Percentiles rank a stretch among this genome's conserved stretches.
Conservation (phyloP, 2,797 vertebrate genomes). For the Hoplostethus mediterraneus region DNA sequence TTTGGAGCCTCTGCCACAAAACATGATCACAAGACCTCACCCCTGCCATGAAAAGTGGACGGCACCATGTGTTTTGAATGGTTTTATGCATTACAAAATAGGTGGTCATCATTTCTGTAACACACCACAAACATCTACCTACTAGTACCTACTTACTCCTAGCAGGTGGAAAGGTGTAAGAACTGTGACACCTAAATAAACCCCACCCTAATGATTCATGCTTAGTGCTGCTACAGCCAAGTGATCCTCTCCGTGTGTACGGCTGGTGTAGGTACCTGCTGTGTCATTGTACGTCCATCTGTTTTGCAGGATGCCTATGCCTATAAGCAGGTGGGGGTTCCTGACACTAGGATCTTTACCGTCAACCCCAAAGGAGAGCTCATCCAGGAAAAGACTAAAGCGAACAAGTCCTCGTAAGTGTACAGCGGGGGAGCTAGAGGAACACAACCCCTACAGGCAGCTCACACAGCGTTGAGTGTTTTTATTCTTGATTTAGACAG, state of each 20-base stretch:
- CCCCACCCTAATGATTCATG: not conserved
- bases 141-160: no score
- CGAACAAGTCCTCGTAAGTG: slow-evolving; percentile 93
- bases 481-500: no score
- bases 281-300: not conserved
- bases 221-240: not conserved
- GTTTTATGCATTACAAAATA: not conserved
- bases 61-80: not conserved
- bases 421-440: not conserved
- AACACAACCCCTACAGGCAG: not conserved
- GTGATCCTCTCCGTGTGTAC: not conserved
- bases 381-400: slow-evolving; percentile 89
- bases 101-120: not conserved
- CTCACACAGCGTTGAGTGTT: no score
- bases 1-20: not conserved
- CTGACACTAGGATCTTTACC: slow-evolving; percentile 90
- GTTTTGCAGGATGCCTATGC: slow-evolving; percentile 89
- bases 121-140: no score
- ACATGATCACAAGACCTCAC: not conserved
- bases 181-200: no score
- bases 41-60: not conserved
- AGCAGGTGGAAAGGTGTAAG: not conserved
- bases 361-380: slow-evolving; percentile 97
- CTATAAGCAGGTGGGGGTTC: slow-evolving; percentile 91
- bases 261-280: not conserved